Evolutionary conservation across 1,140 invertebrate species (phyloP), one percentile per base, ranked within the genome.

Genomic region (Planococcus citri): DNA sequence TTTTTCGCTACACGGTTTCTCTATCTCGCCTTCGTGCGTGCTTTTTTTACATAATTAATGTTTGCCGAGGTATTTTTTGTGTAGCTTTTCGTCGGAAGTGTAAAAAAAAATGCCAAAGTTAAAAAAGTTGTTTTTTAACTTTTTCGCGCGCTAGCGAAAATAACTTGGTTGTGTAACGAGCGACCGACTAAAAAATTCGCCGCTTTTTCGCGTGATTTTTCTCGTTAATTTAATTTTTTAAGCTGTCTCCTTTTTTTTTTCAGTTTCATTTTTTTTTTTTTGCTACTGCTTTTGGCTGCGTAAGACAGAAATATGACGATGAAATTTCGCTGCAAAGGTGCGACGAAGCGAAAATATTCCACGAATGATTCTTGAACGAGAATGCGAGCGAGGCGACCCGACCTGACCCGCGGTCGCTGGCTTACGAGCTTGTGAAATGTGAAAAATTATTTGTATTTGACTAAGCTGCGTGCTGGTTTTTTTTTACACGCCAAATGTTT

Each of bases 81-180:
- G 41, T 51, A 51, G 41, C 41, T 51, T 51, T 51, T 51, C 29
- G 29, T 51, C 41, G 41, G 41, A 51, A 51, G 41, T 51, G 41
- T 51, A 51, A 51, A 51, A 51, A 51, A 51, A 51, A 51, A 33
- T 33, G 41, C 41, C 41, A 51, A 51, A 51, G 41, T 51, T 51
- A 20, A 51, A 51, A 51, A 51, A 51, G 41, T 51, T 51, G 41
- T 51, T 51, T 51, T 37, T 51, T 51, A 51, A 51, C 41, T 51
- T 51, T 51, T 51, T 51, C 41, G 29, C 41, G 41, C 41, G 41
- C 41, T 51, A 33, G 41, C 17, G 41, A 20, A 51, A 51, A 51
- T 51, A 51, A 51, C 41, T 51, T 51, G 6, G 41, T 51, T 17
- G 41, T 2, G 41, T 51, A 51, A 37, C 33, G 33, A 37, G 41